A percentile compares a stretch with the other conserved stretches of the same genome.
Conservation (phyloP, 2,797 vertebrate genomes). For the Enteromius paludinosus region DNA sequence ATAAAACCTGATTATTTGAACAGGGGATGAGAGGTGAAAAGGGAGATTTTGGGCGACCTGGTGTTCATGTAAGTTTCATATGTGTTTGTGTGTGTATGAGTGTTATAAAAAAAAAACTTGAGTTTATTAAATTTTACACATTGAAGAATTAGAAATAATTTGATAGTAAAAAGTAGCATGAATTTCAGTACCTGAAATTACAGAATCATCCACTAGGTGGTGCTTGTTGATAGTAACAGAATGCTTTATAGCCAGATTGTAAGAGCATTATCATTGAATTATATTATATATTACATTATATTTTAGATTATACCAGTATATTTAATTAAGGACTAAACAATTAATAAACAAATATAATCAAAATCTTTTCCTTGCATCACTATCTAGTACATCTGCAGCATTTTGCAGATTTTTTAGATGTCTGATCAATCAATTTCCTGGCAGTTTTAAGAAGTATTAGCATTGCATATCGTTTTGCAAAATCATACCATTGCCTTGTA, state of each 20-base stretch:
- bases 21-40: conserved; percentile 89
- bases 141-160: background rate
- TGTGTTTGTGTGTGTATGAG: background rate
- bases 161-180: background rate
- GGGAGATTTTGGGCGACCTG: conserved; percentile 84
- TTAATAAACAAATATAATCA: background rate
- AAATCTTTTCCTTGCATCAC: background rate
- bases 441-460: background rate
- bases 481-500: conserved; percentile 6
- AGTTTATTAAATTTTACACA: background rate
- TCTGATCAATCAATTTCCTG: background rate
- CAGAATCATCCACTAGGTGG: background rate
- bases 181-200: background rate
- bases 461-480: background rate
- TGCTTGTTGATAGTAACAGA: background rate
- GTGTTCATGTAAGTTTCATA: conserved; percentile 78
- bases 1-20: conserved; percentile 29
- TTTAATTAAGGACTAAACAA: background rate
- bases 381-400: background rate
- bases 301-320: background rate
- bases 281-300: too few species aligned
- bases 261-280: background rate
- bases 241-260: background rate
- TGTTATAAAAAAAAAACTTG: background rate
- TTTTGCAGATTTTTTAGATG: background rate